Evolutionary conservation across 2,888 invertebrate species (phyloP).

Genomic region (Julus scanicus): DNA sequence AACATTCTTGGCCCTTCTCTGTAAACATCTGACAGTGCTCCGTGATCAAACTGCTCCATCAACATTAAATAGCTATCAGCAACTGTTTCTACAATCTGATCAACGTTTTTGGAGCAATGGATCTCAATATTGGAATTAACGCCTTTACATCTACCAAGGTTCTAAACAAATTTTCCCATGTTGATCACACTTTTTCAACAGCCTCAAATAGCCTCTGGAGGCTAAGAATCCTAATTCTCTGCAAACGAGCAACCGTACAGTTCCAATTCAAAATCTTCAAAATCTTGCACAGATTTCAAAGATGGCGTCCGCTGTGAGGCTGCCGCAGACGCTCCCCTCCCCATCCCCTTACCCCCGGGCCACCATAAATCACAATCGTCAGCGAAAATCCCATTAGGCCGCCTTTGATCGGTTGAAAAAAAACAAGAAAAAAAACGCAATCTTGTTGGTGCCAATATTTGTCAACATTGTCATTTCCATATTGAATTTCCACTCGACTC

Average conservation of each 20-base stretch:
- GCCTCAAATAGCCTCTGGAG: too few species aligned
- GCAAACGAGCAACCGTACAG: not conserved
- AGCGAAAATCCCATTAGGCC: constrained; percentile 40
- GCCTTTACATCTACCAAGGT: too few species aligned
- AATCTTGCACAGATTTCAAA: not conserved
- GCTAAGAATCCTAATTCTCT: too few species aligned
- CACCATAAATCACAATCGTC: constrained; percentile 29
- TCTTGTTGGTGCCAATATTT: constrained; percentile 45
- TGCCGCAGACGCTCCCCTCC: not conserved
- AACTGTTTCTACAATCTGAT: too few species aligned
- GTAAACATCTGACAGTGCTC: too few species aligned
- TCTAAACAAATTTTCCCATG: too few species aligned
- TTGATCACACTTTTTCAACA: too few species aligned
- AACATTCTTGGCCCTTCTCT: too few species aligned
- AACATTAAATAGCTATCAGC: too few species aligned
- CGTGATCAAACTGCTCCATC: too few species aligned
- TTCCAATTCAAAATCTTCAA: not conserved
- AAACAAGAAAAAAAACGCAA: constrained; percentile 41
- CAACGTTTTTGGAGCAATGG: too few species aligned
- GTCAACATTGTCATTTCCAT: constrained; percentile 47
- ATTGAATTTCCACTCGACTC: constrained; percentile 41
- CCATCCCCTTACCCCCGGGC: not conserved
- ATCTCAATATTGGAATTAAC: too few species aligned
- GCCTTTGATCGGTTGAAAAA: constrained; percentile 29
- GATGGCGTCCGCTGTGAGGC: not conserved